Evolutionary conservation across 2,113 vertebrate genomes (phyloP).

Genomic region (Pteronura brasiliensis): DNA sequence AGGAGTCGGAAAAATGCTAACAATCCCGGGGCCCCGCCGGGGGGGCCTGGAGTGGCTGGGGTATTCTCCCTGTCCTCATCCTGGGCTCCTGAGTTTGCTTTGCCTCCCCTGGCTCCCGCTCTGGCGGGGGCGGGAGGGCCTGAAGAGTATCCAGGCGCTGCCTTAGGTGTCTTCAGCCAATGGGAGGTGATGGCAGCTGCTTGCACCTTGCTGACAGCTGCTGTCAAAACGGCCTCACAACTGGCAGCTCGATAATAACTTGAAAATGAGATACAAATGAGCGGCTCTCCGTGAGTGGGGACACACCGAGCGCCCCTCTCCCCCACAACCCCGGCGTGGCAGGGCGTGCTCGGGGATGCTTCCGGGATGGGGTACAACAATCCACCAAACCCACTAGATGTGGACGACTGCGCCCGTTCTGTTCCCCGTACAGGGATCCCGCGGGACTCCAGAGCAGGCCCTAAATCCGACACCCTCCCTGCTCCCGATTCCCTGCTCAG

Average conservation of each 20-base stretch:
- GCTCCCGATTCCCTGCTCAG: accelerated
- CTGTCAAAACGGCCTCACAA: conserved; percentile 63
- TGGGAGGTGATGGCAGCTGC: conserved; percentile 69
- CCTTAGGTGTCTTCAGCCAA: conserved; percentile 62
- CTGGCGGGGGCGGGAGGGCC: not conserved
- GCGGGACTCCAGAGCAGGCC: not conserved
- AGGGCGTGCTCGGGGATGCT: accelerated
- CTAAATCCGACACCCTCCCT: accelerated
- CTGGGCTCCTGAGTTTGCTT: not conserved
- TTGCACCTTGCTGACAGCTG: conserved; percentile 74
- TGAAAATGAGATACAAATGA: conserved; percentile 74
- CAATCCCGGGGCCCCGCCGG: not conserved
- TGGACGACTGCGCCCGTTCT: accelerated
- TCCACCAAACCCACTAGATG: not conserved
- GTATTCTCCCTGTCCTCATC: not conserved
- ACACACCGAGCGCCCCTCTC: accelerated
- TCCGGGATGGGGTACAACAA: not conserved
- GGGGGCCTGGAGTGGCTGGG: accelerated
- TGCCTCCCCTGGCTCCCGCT: not conserved
- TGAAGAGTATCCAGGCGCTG: not conserved
- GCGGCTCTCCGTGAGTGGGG: conserved; percentile 32
- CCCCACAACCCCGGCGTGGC: not conserved
- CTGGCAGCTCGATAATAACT: conserved; percentile 62
- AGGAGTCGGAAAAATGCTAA: not conserved
- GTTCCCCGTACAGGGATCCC: not conserved